Conservation (phyloP, 2,888 invertebrate species). For the Minunthozetes semirufus region DNA sequence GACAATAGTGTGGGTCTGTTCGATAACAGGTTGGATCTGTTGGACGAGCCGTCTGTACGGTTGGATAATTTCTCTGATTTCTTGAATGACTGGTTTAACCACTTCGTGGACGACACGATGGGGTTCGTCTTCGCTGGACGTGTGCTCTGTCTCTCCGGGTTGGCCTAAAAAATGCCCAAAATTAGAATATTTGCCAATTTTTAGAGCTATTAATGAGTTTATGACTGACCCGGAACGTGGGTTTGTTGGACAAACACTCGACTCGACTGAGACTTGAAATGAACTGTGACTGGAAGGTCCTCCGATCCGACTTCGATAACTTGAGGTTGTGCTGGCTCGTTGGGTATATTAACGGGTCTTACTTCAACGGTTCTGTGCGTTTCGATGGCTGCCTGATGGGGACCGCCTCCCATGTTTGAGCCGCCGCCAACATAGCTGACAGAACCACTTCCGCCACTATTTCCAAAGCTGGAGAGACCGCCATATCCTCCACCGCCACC, state of each 20-base stretch:
- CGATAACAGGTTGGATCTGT: slow-evolving; percentile 34
- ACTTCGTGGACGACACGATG: slow-evolving; percentile 34
- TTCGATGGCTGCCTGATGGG: slow-evolving; percentile 28
- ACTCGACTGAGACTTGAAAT: slow-evolving; percentile 35
- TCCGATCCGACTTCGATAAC: slow-evolving; percentile 31
- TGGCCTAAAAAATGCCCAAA: not conserved
- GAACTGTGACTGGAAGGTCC: slow-evolving; percentile 31
- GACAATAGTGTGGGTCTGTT: slow-evolving; percentile 33
- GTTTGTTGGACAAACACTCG: slow-evolving; percentile 35
- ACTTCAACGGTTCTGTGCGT: slow-evolving; percentile 32
- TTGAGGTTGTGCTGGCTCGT: slow-evolving; percentile 31
- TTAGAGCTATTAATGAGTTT: not conserved
- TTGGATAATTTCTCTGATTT: slow-evolving; percentile 32
- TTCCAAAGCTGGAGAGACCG: not conserved
- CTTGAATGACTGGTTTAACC: slow-evolving; percentile 25
- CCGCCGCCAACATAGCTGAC: slow-evolving; percentile 18
- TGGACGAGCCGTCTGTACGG: slow-evolving; percentile 34
- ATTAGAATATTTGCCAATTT: not conserved
- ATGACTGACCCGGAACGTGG: slow-evolving; percentile 25
- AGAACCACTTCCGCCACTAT: not conserved
- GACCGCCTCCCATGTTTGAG: not conserved
- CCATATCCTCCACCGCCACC: slow-evolving; percentile 4
- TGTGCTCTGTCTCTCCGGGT: slow-evolving; percentile 31
- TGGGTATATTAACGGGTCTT: slow-evolving; percentile 21
- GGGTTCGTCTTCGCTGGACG: slow-evolving; percentile 32